Percentiles rank a stretch among this genome's conserved stretches.
Evolutionary conservation across 2,113 vertebrate genomes (phyloP).

Genomic region (Haemorhous mexicanus): DNA sequence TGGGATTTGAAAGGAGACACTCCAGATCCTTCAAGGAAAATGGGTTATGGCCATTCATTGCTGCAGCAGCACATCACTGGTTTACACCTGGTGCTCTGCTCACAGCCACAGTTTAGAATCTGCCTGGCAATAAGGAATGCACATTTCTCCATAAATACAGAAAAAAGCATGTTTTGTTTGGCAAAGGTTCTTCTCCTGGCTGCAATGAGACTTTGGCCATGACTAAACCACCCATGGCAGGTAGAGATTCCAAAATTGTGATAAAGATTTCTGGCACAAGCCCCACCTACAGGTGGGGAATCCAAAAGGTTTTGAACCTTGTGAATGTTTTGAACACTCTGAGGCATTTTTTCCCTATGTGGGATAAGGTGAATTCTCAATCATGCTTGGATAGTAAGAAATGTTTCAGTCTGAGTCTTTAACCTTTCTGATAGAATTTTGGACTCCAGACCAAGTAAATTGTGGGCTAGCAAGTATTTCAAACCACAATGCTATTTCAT

Average conservation of each 20-base stretch:
- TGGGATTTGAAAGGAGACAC: slow-evolving; percentile 2
- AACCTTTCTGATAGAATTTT: neutral
- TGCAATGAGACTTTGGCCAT: neutral
- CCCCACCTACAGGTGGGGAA: neutral
- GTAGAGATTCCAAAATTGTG: neutral
- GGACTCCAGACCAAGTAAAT: neutral
- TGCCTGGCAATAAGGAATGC: neutral
- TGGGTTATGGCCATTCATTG: neutral
- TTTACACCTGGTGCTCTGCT: neutral
- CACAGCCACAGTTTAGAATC: neutral
- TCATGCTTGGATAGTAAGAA: neutral
- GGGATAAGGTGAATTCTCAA: neutral
- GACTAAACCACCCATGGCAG: neutral
- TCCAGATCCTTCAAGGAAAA: slow-evolving; percentile 12
- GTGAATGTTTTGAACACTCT: neutral
- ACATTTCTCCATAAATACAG: neutral
- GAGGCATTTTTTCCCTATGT: neutral
- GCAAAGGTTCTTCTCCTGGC: neutral
- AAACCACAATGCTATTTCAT: neutral
- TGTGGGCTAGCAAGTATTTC: neutral
- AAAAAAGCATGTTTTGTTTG: neutral
- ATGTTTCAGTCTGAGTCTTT: neutral
- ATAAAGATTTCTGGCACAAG: neutral
- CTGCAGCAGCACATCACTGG: neutral
- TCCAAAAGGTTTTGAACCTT: neutral